Conservation (phyloP, 2,888 invertebrate genomes). For the Cryptocheilus praepositus region DNA sequence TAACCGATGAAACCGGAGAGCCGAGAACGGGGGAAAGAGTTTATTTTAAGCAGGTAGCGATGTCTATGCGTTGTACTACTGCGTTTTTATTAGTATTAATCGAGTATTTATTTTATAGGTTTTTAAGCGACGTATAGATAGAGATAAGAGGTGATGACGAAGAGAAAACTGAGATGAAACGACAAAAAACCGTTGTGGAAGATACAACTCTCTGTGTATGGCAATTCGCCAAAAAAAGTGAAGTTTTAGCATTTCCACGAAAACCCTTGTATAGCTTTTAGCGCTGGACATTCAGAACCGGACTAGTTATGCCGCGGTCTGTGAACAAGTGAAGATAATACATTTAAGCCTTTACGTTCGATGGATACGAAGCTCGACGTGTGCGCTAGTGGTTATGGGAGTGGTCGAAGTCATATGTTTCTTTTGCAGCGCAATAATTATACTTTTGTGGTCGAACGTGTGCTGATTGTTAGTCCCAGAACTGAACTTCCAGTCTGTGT, state of each 20-base stretch:
- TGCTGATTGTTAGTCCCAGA: no score
- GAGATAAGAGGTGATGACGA: constrained; percentile 11
- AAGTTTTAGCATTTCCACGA: constrained; percentile 43
- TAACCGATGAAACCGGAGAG: no score
- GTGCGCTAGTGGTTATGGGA: no score
- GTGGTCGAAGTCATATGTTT: not conserved
- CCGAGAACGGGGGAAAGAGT: no score
- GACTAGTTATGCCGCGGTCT: not conserved
- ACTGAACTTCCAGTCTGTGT: no score
- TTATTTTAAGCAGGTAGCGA: constrained; percentile 30
- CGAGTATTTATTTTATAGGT: constrained; percentile 55
- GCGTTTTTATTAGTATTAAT: constrained; percentile 44
- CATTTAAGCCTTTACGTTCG: no score
- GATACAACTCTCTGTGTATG: constrained; percentile 42
- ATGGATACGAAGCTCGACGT: no score
- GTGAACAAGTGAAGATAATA: not conserved
- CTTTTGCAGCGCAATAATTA: no score
- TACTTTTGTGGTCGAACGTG: no score
- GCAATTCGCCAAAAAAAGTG: constrained; percentile 34
- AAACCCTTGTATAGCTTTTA: constrained; percentile 29
- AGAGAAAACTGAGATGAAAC: no score
- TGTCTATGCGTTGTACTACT: constrained; percentile 36
- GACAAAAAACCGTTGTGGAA: constrained; percentile 33
- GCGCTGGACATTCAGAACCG: constrained; percentile 18
- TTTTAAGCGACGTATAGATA: constrained; percentile 43